A percentile compares a stretch with the other conserved stretches of the same genome.
Conservation (phyloP, 2,888 invertebrate species). For the Nomada ferruginata region DNA sequence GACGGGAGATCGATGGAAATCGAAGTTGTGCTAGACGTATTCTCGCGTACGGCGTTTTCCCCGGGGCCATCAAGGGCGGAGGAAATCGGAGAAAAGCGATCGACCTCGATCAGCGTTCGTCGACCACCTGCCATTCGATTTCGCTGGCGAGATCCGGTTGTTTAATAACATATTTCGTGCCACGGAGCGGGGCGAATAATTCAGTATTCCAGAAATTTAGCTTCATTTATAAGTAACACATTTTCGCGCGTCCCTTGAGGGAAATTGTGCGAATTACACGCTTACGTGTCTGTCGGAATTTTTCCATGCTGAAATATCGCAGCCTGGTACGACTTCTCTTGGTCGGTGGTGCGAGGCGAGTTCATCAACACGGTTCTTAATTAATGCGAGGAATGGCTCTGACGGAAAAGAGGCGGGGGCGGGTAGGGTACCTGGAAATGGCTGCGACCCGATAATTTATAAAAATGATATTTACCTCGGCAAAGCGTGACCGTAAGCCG, state of each 20-base stretch:
- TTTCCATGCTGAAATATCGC: no score
- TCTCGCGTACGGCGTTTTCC: slow-evolving; percentile 25
- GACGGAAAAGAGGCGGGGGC: slow-evolving; percentile 16
- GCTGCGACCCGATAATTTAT: slow-evolving; percentile 61
- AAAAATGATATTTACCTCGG: slow-evolving; percentile 74
- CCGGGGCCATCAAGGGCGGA: slow-evolving; percentile 14
- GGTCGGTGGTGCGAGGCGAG: background rate
- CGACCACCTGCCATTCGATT: slow-evolving; percentile 54
- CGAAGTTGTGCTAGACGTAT: slow-evolving; percentile 53
- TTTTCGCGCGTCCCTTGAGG: no score
- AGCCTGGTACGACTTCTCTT: background rate
- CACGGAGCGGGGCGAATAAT: background rate
- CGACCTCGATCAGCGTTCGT: slow-evolving; percentile 46
- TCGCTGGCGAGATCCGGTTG: slow-evolving; percentile 46
- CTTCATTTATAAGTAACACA: no score
- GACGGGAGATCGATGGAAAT: slow-evolving; percentile 75
- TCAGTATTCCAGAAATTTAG: no score
- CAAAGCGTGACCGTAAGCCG: slow-evolving; percentile 74
- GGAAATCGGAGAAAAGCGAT: slow-evolving; percentile 39
- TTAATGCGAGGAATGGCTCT: slow-evolving; percentile 37
- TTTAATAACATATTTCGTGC: background rate
- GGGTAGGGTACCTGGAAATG: slow-evolving; percentile 20
- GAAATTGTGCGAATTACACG: no score
- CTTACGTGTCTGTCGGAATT: no score
- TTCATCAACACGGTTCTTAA: slow-evolving; percentile 35